Evolutionary conservation across 2,113 vertebrate genomes (phyloP).

Genomic region (Ardeotis arabs): DNA sequence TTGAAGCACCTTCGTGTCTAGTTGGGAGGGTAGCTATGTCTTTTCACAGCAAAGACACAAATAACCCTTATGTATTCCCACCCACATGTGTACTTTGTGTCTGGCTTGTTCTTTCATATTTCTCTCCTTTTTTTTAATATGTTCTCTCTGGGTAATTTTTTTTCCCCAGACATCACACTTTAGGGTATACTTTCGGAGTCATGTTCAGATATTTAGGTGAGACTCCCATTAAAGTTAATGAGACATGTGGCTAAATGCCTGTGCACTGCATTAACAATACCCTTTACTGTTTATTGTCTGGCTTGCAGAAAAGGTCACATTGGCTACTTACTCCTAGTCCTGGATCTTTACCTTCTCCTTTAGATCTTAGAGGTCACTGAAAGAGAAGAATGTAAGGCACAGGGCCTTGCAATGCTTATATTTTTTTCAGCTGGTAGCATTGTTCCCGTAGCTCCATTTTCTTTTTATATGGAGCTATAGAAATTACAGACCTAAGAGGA

Average conservation of each 20-base stretch:
- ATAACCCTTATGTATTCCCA: background rate
- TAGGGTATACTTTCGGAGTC: background rate
- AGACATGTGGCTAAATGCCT: constrained; percentile 62
- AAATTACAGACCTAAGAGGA: background rate
- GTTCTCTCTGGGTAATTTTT: background rate
- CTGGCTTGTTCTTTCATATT: background rate
- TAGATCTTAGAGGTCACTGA: background rate
- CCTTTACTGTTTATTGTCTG: constrained; percentile 55
- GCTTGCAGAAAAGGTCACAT: constrained; percentile 49
- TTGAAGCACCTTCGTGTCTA: background rate
- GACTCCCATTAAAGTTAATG: constrained; percentile 67
- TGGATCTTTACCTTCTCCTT: background rate
- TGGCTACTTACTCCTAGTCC: constrained; percentile 6
- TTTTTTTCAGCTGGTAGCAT: background rate
- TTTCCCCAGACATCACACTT: background rate
- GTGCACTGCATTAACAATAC: constrained; percentile 14
- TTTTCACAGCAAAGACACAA: background rate
- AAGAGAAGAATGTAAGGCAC: background rate
- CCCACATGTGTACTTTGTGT: background rate
- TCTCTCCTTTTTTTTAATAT: background rate
- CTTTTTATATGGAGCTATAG: background rate
- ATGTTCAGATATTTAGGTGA: constrained; percentile 49
- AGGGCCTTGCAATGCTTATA: background rate
- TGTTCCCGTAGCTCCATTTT: background rate
- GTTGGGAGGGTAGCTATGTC: background rate